Evolutionary conservation across 2,113 vertebrate species (phyloP), one percentile per base, ranked within the genome.

Genomic region (Tachycineta bicolor): DNA sequence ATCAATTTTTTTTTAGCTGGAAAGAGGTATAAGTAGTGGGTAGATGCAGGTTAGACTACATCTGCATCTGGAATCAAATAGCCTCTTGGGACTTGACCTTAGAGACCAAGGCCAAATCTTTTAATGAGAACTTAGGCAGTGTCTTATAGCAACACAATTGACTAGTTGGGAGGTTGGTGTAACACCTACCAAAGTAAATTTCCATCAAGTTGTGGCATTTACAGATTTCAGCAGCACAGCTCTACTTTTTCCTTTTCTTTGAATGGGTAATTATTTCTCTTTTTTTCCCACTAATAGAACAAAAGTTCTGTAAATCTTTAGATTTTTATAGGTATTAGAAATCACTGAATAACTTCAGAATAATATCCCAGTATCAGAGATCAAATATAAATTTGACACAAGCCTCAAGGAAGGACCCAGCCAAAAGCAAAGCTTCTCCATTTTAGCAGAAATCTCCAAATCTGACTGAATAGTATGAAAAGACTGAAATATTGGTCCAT

Each of bases 121-220:
- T 96, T 90, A 93, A 91, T 79, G 70, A 93, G 84, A 82, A 73
- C 7, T 60, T 82, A 41, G 44, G n/a, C 70, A 76, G 14, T 37
- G 41, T 90, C 87, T 94, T 89, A 44, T 2, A 91, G 70, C 52
- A 83, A 56, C 37, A 76, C 14, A 56, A 62, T 7, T 22, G 65
- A 55, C 70, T 79, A 89, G 17, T 49, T 95, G 70, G 81, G 74
- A 79, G 78, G 78, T 90, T 87, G 82, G 33, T 60, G 4, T 91
- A 85, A 89, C 76, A 86, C 76, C 76, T 86, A 83, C 46, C 78
- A 93, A 82, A 84, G 74, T 73, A 73, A 60, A 71, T 93, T 96
- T 91, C 62, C 62, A 76, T 69, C 17, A 84, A 41, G 22, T 60
- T 82, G 65, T 47, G 26, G 22, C 0, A 1, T 84, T 82, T 78